phyloP scores from a whole-genome alignment of 2,888 invertebrate species.

The Dolichomitus sp. region DNA sequence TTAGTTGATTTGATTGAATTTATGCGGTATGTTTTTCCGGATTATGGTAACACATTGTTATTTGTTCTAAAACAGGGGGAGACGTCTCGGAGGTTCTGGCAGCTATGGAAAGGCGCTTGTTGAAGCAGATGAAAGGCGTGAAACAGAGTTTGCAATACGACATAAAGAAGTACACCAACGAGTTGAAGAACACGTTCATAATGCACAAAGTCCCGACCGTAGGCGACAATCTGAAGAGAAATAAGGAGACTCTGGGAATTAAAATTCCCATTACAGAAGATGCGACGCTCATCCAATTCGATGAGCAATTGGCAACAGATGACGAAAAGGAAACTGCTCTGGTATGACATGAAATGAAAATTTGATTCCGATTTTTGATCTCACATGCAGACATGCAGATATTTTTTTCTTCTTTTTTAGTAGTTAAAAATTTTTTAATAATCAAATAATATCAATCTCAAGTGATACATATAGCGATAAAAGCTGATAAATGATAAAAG shows the following conservation, averaged over 20 bases:
- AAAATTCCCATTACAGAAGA: constrained; percentile 16
- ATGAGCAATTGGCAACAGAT: neutral
- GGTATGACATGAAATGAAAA: neutral
- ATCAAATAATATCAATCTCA: neutral
- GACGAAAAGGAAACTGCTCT: neutral
- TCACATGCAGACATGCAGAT: neutral
- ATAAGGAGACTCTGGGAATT: constrained; percentile 13
- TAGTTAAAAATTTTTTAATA: neutral
- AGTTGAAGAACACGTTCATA: neutral
- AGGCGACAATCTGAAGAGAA: neutral
- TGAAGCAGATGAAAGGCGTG: neutral
- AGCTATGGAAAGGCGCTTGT: neutral
- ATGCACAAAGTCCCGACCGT: neutral
- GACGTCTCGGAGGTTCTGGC: neutral
- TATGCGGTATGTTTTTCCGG: neutral
- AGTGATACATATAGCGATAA: neutral
- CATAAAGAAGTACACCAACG: neutral
- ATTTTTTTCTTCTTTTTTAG: neutral
- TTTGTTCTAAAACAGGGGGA: neutral
- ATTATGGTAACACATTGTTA: neutral
- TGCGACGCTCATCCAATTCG: constrained; percentile 15
- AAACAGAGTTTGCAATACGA: neutral
- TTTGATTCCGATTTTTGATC: neutral
- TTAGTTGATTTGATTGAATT: neutral
- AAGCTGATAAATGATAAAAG: neutral